Conservation (phyloP, 2,888 invertebrate species). For the Tetheella fluctuosa region DNA sequence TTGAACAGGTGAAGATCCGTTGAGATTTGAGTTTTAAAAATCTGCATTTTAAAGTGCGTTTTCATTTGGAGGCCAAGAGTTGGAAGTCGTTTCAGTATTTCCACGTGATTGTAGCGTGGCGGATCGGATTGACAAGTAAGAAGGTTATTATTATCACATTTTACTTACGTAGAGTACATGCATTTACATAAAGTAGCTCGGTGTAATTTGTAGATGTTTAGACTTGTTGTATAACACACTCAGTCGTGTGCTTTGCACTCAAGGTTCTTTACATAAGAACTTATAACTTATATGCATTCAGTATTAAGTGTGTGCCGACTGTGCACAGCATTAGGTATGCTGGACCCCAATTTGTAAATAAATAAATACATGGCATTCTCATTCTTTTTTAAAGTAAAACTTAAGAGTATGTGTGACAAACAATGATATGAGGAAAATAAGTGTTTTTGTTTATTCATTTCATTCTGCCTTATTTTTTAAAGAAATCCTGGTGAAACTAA, state of each 20-base stretch:
- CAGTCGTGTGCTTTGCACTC: background rate
- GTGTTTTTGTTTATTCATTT: too few relatives aligned
- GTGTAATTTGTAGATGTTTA: slow-evolving; percentile 60
- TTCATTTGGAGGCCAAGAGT: slow-evolving; percentile 34
- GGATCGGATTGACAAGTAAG: slow-evolving; percentile 80
- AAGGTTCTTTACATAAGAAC: background rate
- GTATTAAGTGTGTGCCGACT: background rate
- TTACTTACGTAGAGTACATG: slow-evolving; percentile 71
- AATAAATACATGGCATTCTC: too few relatives aligned
- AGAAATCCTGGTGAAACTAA: too few relatives aligned
- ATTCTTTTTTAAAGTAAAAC: too few relatives aligned
- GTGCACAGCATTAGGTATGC: too few relatives aligned
- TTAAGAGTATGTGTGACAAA: too few relatives aligned
- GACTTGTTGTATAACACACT: slow-evolving; percentile 32
- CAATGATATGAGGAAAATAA: too few relatives aligned
- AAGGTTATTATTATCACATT: slow-evolving; percentile 83
- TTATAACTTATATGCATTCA: background rate
- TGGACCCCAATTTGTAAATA: too few relatives aligned
- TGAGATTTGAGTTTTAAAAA: slow-evolving; percentile 53
- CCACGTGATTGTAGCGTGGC: slow-evolving; percentile 74
- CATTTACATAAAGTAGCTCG: slow-evolving; percentile 65
- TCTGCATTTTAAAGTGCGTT: slow-evolving; percentile 34
- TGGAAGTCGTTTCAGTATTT: slow-evolving; percentile 53
- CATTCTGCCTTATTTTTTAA: too few relatives aligned
- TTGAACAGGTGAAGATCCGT: slow-evolving; percentile 25